Conservation (phyloP, 1,140 invertebrate genomes). For the Drosophila ananassae region DNA sequence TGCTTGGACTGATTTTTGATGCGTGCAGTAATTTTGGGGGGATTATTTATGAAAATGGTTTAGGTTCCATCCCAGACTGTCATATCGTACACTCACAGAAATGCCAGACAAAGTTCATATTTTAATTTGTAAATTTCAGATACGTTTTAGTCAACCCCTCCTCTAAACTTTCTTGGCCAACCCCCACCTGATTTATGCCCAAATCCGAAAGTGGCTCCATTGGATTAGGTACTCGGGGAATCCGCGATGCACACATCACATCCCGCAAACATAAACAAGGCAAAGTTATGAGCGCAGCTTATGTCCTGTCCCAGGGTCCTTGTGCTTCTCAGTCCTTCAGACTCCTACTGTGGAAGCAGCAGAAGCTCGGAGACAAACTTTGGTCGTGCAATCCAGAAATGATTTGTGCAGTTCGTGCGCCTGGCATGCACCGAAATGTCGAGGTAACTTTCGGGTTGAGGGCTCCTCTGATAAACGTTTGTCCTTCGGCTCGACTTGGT, state of each 20-base stretch:
- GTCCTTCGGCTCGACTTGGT: conserved; percentile 50
- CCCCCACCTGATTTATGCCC: conserved; percentile 22
- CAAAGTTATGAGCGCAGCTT: conserved; percentile 73
- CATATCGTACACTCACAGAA: background rate
- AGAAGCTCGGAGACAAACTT: conserved; percentile 67
- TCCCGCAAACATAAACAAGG: conserved; percentile 73
- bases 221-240: conserved; percentile 18
- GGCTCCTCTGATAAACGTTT: conserved; percentile 63
- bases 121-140: conserved; percentile 39
- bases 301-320: conserved; percentile 56
- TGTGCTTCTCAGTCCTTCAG: conserved; percentile 8
- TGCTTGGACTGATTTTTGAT: conserved; percentile 27
- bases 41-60: conserved; percentile 55
- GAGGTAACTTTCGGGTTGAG: conserved; percentile 2
- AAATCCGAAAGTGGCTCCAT: conserved; percentile 14
- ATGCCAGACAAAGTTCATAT: background rate
- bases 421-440: conserved; percentile 33
- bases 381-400: conserved; percentile 76
- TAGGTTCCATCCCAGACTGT: background rate
- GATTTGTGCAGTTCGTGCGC: conserved; percentile 77
- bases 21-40: conserved; percentile 47
- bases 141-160: background rate
- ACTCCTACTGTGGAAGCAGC: conserved; percentile 19
- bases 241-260: conserved; percentile 59
- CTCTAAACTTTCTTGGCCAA: background rate